Conservation (phyloP, 2,113 vertebrate genomes). For the Sceloporus undulatus region DNA sequence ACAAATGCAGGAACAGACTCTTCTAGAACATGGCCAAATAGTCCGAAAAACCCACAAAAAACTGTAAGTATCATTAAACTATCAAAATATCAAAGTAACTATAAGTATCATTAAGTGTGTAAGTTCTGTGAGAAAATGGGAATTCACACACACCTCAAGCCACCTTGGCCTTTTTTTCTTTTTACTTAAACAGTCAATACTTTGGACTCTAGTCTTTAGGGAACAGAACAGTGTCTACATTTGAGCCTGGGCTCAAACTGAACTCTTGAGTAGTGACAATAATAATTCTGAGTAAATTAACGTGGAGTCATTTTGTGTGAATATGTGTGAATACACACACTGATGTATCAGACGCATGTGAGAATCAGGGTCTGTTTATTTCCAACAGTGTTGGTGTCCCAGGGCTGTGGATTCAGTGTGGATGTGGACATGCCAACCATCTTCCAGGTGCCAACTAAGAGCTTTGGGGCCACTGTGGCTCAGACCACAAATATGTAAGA, state of each 20-base stretch:
- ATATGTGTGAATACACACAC: background rate
- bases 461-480: conserved; percentile 16
- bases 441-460: background rate
- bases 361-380: background rate
- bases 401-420: conserved; percentile 1
- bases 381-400: background rate
- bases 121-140: background rate
- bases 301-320: background rate
- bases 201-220: too few relatives aligned
- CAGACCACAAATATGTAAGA: conserved; percentile 5
- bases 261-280: background rate
- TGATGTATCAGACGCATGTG: background rate
- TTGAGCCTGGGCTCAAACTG: background rate
- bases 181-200: background rate
- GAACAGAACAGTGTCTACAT: background rate
- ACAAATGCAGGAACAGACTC: too few relatives aligned
- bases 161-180: background rate
- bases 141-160: background rate
- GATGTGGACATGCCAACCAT: background rate
- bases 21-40: too few relatives aligned
- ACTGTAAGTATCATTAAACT: too few relatives aligned
- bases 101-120: background rate
- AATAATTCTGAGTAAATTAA: background rate
- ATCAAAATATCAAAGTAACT: too few relatives aligned
- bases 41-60: too few relatives aligned